Conservation (phyloP, 2,113 vertebrate species). For the Oreocharis arfaki region DNA sequence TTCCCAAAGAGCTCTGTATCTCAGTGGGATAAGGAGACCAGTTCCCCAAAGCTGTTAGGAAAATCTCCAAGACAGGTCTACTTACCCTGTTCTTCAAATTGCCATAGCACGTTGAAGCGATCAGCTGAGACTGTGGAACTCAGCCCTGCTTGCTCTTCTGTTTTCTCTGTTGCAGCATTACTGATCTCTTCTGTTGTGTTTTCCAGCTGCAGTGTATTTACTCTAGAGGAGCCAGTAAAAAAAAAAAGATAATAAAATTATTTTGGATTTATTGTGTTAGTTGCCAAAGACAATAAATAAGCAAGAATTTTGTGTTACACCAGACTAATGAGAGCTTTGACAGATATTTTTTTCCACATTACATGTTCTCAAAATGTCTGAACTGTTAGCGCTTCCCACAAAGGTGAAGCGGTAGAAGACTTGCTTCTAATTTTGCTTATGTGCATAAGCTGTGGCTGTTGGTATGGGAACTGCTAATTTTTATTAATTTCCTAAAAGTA, state of each 20-base stretch:
- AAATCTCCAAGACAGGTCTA: not conserved
- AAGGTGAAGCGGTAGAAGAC: not conserved
- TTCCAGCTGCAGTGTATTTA: not conserved
- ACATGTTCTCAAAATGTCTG: not conserved
- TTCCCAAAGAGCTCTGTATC: not conserved
- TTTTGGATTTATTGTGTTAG: not conserved
- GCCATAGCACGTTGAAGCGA: rapidly evolving
- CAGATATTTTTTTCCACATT: not conserved
- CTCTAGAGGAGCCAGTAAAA: not conserved
- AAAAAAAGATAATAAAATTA: not conserved
- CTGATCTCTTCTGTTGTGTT: not conserved
- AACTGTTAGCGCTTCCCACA: not conserved
- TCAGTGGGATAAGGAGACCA: rapidly evolving
- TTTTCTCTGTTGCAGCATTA: not conserved
- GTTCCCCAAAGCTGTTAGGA: not conserved
- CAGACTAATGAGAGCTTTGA: not conserved
- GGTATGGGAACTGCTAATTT: not conserved
- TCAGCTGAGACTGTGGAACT: not conserved
- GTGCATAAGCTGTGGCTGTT: not conserved
- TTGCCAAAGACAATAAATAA: not conserved
- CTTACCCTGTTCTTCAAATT: not conserved
- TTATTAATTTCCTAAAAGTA: not conserved
- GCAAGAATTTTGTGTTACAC: not conserved
- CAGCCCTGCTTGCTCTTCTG: not conserved
- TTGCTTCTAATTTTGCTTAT: not conserved